Percentiles rank a stretch among this genome's conserved stretches.
Evolutionary conservation across 2,113 vertebrate genomes (phyloP).

Genomic region (Enhydra lutris): DNA sequence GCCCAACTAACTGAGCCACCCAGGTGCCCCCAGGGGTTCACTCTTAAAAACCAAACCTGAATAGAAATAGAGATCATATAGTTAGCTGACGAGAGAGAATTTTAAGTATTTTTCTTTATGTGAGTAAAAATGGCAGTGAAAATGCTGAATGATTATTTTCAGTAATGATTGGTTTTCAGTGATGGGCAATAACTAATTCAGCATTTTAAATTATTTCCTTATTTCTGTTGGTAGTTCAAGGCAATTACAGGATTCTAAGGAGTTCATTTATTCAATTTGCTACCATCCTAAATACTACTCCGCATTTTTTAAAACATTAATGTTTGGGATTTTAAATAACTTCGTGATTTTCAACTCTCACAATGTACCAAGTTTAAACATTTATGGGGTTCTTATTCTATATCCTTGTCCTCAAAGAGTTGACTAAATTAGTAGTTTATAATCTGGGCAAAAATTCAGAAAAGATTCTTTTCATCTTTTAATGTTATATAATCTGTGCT

Average conservation of each 20-base stretch:
- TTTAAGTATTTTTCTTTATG: slow-evolving; percentile 9
- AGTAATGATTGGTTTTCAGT: not conserved
- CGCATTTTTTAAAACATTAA: not conserved
- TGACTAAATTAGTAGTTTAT: not conserved
- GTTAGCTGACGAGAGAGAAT: not conserved
- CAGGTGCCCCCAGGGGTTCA: not conserved
- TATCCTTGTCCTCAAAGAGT: not conserved
- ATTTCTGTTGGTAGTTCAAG: not conserved
- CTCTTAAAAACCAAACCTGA: not conserved
- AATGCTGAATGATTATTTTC: slow-evolving; percentile 29
- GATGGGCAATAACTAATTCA: not conserved
- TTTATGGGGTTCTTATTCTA: not conserved
- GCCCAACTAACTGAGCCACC: too few species aligned
- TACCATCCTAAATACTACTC: not conserved
- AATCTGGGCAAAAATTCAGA: not conserved
- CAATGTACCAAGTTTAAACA: not conserved
- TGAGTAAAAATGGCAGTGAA: slow-evolving; percentile 17
- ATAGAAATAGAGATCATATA: slow-evolving; percentile 1
- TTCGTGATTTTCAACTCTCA: slow-evolving; percentile 12
- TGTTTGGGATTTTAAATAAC: not conserved
- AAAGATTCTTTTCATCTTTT: slow-evolving; percentile 16
- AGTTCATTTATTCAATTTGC: slow-evolving; percentile 37
- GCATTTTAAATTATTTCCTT: slow-evolving; percentile 2
- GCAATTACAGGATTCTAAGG: not conserved
- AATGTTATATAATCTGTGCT: not conserved